A percentile compares a stretch with the other conserved stretches of the same genome.
Conservation (phyloP, 2,888 invertebrate genomes). For the Dioctria linearis region DNA sequence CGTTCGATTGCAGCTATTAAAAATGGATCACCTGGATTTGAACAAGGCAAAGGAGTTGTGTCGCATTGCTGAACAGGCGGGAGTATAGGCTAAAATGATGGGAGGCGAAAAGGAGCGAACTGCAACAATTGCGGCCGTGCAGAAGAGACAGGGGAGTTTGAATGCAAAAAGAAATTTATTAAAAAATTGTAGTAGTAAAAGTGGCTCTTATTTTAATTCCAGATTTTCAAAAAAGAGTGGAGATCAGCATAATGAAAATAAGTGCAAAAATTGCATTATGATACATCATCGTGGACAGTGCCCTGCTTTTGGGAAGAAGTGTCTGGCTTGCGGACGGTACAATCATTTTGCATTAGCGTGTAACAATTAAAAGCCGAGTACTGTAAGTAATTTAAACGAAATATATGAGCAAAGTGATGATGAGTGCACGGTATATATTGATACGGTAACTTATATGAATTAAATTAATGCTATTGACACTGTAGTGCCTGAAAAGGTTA, state of each 20-base stretch:
- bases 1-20: conserved; percentile 17
- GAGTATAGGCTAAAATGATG: conserved; percentile 49
- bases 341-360: conserved; percentile 53
- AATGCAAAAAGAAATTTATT: no score
- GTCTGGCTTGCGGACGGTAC: conserved; percentile 36
- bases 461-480: no score
- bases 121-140: conserved; percentile 18
- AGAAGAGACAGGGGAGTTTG: conserved; percentile 31
- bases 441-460: no score
- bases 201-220: conserved; percentile 40
- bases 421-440: no score
- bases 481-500: no score
- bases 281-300: conserved; percentile 45
- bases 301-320: conserved; percentile 48
- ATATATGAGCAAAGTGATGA: no score
- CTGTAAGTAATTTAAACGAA: no score
- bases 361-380: not conserved
- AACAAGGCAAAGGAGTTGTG: conserved; percentile 5
- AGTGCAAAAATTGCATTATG: conserved; percentile 43
- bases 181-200: not conserved
- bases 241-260: conserved; percentile 32
- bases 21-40: not conserved
- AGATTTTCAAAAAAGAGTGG: conserved; percentile 49
- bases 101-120: conserved; percentile 43
- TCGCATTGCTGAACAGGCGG: not conserved